Base-by-base conservation (phyloP, 2,888 invertebrate species). In the Meliscaeva auricollis region DNA sequence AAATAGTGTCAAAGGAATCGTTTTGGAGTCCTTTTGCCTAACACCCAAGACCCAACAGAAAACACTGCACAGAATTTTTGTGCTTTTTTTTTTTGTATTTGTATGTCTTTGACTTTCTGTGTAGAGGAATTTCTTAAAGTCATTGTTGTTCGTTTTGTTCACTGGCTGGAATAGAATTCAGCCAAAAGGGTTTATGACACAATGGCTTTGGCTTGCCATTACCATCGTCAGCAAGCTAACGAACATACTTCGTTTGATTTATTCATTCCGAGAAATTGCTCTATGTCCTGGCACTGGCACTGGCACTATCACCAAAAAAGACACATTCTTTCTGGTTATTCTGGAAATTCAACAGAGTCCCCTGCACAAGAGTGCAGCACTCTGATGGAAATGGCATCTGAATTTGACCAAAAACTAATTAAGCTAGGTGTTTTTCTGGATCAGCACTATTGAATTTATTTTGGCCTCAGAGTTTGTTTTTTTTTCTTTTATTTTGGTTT, bases 321-420 rank as follows among this genome's bases (percentile, higher is more conserved):
- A 66, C 17, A 46, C 46, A 64, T 50, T 62, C 44, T 20, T 66
- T 38, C 26, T 54, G 32, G 41, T 62, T 46, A 54, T 62, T 46
- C 13, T 54, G 52, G 3, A 41, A 48, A 13, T 17, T 30, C 13
- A 46, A 30, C 41, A 46, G 13, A 11, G 20, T 26, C 11, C 32
- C 26, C 38, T 13, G 0, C 11, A 9, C 9, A 3, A 38, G 9
- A 35, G 35, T 35, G 6, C 35, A 8, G 35, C 35, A 35, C 56
- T 56, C 58, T 30, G 38, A 64, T 69, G 32, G 41, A 75, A 68
- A 66, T 44, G 75, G 30, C 58, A 76, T 15, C 58, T 60, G 54
- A 83, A 56, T 81, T 81, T 76, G 48, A 70, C 69, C 75, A 54
- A 72, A 76, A 84, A 79, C 66, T 84, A 79, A 84, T 84, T 79